Base-by-base conservation (phyloP, 2,113 vertebrate genomes). In the Nematolebias whitei region DNA sequence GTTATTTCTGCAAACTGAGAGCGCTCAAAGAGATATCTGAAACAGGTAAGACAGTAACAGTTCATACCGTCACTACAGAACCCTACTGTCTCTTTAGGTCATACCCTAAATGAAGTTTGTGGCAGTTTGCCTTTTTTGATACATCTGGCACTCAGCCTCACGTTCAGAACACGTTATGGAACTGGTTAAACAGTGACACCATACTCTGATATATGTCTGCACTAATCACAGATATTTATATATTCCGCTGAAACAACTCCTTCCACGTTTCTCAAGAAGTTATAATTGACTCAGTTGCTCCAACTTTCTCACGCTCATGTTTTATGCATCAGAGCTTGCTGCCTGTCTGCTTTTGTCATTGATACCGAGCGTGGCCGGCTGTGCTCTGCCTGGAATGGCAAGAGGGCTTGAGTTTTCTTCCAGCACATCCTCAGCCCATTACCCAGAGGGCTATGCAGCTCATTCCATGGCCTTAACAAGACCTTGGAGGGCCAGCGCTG, bases 311-410 rank as follows among this genome's bases (percentile, higher is more conserved):
- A 71, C 53, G 58, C 74, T 85, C 60, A 81, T 89, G 83, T 89
- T 91, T 90, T 83, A 87, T 84, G 73, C 81, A 88, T 92, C 85
- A 80, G 29, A 16, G 52, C 81, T 85, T 67, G 66, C 59, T 79
- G 80, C 32, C 82, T 68, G 79, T 87, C 88, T 91, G 88, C 82
- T 83, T 87, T 88, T 86, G 78, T 83, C 88, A 55, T 92, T 85
- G 70, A 78, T 80, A 80, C 66, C 68, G 76, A 74, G 73, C 70
- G 38, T 54, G 62, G 62, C 63, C 76, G 74, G 75, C 71, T 82
- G 74, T 56, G 68, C 78, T 84, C 70, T 74, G 80, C 80, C 79
- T 73, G 63, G 85, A 88, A 90, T 86, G 78, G 80, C 67, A 80
- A 84, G 53, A 76, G 61, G 74, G 72, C 80, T 86, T 77, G 62